phyloP scores from a whole-genome alignment of 2,797 vertebrate genomes.

The Karalla daura region DNA sequence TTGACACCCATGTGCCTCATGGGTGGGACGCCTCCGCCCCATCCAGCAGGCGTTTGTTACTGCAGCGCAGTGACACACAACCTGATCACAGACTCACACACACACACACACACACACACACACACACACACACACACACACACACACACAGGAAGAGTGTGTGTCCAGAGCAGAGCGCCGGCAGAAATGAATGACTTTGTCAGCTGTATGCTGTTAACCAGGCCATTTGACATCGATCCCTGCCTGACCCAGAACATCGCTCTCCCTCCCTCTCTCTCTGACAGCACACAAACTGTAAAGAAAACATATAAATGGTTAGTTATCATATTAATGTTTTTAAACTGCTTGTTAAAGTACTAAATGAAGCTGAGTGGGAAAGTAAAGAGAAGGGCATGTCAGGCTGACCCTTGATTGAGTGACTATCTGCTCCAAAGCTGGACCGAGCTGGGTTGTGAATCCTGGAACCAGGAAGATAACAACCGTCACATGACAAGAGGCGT shows the following conservation, averaged over 20 bases:
- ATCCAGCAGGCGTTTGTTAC: conserved; percentile 32
- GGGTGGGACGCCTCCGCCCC: conserved; percentile 53
- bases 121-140: conserved; percentile 32
- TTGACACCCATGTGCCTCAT: conserved; percentile 54
- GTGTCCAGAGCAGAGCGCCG: conserved; percentile 54
- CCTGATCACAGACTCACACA: not conserved
- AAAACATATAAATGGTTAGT: no score
- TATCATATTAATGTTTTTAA: no score
- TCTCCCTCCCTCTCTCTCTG: conserved; percentile 27
- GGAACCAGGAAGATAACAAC: no score
- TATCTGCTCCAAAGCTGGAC: no score
- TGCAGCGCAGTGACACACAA: conserved; percentile 41
- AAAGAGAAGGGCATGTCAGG: no score
- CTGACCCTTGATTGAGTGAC: no score
- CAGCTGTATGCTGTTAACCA: conserved; percentile 80
- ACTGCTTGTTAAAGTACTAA: no score
- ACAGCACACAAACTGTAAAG: not conserved
- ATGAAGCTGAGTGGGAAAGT: no score
- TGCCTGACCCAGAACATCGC: conserved; percentile 71
- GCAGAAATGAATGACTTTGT: conserved; percentile 84
- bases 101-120: conserved; percentile 16
- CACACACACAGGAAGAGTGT: conserved; percentile 24
- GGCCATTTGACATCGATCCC: conserved; percentile 83
- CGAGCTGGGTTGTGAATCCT: no score
- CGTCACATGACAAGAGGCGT: no score